A percentile compares a stretch with the other conserved stretches of the same genome.
phyloP scores from a whole-genome alignment of 2,797 vertebrate species.

The Sebastiscus tertius region DNA sequence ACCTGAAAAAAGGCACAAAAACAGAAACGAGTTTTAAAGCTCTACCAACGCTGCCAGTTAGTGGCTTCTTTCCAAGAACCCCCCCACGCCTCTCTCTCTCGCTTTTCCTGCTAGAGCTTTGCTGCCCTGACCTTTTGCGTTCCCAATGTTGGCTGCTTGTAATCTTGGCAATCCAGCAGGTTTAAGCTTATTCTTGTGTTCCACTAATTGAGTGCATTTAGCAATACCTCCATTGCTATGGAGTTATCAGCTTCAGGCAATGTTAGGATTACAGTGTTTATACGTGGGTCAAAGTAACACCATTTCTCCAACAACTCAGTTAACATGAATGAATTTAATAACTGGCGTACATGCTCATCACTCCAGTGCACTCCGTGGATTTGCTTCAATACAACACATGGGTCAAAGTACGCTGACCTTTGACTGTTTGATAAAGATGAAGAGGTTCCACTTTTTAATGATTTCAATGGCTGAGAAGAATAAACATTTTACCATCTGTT shows the following conservation, averaged over 20 bases:
- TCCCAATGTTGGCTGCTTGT: not conserved
- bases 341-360: not conserved
- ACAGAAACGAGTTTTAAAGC: not conserved
- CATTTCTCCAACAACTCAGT: not conserved
- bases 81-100: not conserved
- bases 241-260: constrained; percentile 32
- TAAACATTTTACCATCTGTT: not conserved
- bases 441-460: not conserved
- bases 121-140: not conserved
- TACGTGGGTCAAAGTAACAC: constrained; percentile 5
- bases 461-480: not conserved
- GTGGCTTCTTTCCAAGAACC: not conserved
- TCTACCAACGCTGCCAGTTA: not conserved
- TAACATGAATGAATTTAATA: not conserved
- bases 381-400: not conserved
- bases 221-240: not conserved
- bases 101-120: not conserved
- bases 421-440: not conserved
- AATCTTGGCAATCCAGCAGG: not conserved
- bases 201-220: not conserved
- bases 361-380: not conserved
- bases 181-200: not conserved
- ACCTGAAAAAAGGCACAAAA: not conserved
- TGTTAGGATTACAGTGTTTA: constrained; percentile 7
- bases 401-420: constrained; percentile 15